phyloP scores from a whole-genome alignment of 2,113 vertebrate genomes.

The Gambusia holbrooki region DNA sequence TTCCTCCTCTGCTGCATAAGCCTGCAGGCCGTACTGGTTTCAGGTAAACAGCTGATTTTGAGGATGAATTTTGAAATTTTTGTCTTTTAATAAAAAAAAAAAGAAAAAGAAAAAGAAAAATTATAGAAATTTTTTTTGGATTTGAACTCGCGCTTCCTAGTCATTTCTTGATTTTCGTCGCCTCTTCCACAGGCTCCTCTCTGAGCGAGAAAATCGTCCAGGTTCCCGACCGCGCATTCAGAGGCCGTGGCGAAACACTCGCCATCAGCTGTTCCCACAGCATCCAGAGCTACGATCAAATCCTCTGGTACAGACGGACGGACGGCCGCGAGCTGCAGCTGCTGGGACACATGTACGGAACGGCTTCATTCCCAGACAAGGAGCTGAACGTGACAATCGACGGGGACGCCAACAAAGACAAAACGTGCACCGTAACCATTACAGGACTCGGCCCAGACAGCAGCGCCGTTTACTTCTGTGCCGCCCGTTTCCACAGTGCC shows the following conservation, averaged over 20 bases:
- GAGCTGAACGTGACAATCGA: background rate
- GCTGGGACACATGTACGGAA: slow-evolving; percentile 33
- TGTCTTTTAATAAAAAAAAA: no score
- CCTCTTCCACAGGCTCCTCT: slow-evolving; percentile 37
- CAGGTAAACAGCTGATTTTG: slow-evolving; percentile 1
- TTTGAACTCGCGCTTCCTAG: background rate
- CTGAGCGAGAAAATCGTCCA: slow-evolving; percentile 17
- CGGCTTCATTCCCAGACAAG: rapidly evolving
- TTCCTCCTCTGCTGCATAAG: background rate
- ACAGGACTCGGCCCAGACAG: background rate
- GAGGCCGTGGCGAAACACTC: background rate
- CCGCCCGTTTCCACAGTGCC: slow-evolving; percentile 22
- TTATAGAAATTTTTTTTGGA: background rate
- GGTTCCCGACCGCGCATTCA: slow-evolving; percentile 13
- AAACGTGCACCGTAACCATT: slow-evolving; percentile 25
- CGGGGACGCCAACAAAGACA: background rate
- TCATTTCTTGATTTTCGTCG: no score
- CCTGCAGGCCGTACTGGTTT: slow-evolving; percentile 1
- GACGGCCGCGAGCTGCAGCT: slow-evolving; percentile 12
- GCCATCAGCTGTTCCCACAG: slow-evolving; percentile 47
- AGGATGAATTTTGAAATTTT: no score
- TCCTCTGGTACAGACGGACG: slow-evolving; percentile 57
- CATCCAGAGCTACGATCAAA: slow-evolving; percentile 16
- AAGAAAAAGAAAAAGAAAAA: no score
- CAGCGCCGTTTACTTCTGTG: slow-evolving; percentile 53